A percentile compares a stretch with the other conserved stretches of the same genome.
These are phyloP conservation scores for Collichthys lucidus DNA, from an alignment of 2,113 vertebrate species.

Conservation along the genomic window DNA sequence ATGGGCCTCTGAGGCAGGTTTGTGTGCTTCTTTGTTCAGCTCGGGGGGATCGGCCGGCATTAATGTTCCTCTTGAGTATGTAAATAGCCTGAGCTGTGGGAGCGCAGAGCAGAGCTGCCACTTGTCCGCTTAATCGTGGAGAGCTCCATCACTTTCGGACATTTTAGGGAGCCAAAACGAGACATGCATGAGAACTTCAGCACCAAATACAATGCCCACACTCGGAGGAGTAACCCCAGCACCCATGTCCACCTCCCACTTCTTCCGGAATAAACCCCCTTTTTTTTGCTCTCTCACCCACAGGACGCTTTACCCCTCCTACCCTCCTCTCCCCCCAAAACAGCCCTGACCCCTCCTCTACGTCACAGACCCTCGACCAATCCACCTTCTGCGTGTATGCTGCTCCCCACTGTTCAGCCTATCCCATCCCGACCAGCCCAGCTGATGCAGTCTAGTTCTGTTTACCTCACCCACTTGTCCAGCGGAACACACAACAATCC, in stretches of 20 bases:
- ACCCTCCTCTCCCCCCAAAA: slow-evolving; percentile 25
- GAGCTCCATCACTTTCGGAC: slow-evolving; percentile 81
- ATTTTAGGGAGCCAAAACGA: slow-evolving; percentile 69
- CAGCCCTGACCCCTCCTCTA: slow-evolving; percentile 45
- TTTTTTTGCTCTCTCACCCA: slow-evolving; percentile 27
- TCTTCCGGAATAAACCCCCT: slow-evolving; percentile 74
- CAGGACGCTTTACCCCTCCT: slow-evolving; percentile 37
- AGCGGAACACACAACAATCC: slow-evolving; percentile 84
- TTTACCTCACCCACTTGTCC: slow-evolving; percentile 82
- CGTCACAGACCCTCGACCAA: slow-evolving; percentile 53
- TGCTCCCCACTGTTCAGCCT: slow-evolving; percentile 68
- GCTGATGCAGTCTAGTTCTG: slow-evolving; percentile 74
- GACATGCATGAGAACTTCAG: slow-evolving; percentile 81
- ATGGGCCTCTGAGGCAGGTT: slow-evolving; percentile 79
- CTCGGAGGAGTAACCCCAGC: slow-evolving; percentile 72
- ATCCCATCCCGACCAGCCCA: slow-evolving; percentile 58
- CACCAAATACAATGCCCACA: slow-evolving; percentile 70
- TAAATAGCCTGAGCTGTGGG: slow-evolving; percentile 83
- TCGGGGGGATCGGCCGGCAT: slow-evolving; percentile 71
- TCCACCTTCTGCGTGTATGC: slow-evolving; percentile 48
- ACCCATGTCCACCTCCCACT: slow-evolving; percentile 64
- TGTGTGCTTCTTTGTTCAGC: slow-evolving; percentile 82
- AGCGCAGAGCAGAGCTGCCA: slow-evolving; percentile 79
- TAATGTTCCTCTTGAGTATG: slow-evolving; percentile 83
- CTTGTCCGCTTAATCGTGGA: slow-evolving; percentile 78